Evolutionary conservation across 2,113 vertebrate species (phyloP).

Genomic region (Rhynchomys soricoides): DNA sequence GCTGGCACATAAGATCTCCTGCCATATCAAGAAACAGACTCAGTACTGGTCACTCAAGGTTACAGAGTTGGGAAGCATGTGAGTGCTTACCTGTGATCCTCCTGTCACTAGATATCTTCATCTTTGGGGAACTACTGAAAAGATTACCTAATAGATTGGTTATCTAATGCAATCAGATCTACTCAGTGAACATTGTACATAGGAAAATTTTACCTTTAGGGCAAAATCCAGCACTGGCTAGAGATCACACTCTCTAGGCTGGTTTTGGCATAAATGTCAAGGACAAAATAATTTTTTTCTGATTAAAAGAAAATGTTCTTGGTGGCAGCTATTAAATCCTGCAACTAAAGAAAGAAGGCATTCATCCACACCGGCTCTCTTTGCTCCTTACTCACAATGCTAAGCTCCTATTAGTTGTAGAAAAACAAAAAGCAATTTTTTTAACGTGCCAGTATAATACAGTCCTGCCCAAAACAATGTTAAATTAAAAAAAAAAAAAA

Average conservation of each 20-base stretch:
- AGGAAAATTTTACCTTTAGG: conserved; percentile 56
- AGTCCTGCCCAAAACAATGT: conserved; percentile 69
- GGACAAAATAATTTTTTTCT: conserved; percentile 81
- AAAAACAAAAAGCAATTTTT: conserved; percentile 78
- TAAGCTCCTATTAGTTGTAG: conserved; percentile 72
- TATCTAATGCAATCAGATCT: conserved; percentile 55
- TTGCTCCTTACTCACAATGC: conserved; percentile 71
- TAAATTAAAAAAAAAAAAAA: conserved; percentile 52
- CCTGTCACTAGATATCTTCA: not conserved
- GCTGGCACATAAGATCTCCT: not conserved
- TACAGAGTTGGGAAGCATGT: not conserved
- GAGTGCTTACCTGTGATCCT: not conserved
- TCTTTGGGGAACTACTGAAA: conserved; percentile 33
- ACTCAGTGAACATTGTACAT: conserved; percentile 30
- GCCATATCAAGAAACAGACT: not conserved
- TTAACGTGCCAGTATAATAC: conserved; percentile 68
- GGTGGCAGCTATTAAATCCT: conserved; percentile 76
- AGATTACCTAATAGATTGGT: conserved; percentile 26
- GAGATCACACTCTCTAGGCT: conserved; percentile 71
- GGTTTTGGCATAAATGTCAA: conserved; percentile 80
- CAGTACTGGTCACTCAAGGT: not conserved
- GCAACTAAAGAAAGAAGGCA: conserved; percentile 74
- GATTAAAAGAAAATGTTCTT: conserved; percentile 80
- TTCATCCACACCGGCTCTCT: conserved; percentile 61
- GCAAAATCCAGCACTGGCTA: conserved; percentile 59